Evolutionary conservation across 1,140 invertebrate species (phyloP), one percentile per base, ranked within the genome.

Genomic region (Geopemphigus sp.): DNA sequence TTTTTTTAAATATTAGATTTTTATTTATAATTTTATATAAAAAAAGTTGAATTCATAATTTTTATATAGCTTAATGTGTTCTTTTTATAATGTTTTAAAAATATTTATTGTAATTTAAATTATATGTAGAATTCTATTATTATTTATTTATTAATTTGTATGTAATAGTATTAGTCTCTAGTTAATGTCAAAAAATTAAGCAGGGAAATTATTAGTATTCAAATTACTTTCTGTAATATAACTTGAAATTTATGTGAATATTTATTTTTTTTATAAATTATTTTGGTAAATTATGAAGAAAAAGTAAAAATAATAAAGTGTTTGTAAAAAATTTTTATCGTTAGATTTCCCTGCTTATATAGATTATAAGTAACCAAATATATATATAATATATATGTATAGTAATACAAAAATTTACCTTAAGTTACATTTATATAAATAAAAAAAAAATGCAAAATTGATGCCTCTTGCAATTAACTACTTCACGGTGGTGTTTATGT

Each of bases 401-500:
- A n/a, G n/a, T n/a, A n/a, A 26, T 47, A 45, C 19, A 47, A 29
- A 47, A 1, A 72, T 54, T 47, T 45, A 57, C 1, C 29, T 74
- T 76, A 61, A 73, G 57, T 81, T 73, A 81, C 8, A 39, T 73
- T 39, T 59, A 81, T 81, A 54, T 15, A 70, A 50, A 50, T 14
- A 26, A 32, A 63, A 63, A 17, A 6, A 64, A 54, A 57, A 54
- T 74, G 70, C 45, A 63, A 64, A 54, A 59, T 68, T 66, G 29
- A 81, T 81, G 72, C 68, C 56, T 70, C 56, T 81, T 81, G 72
- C 66, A 53, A 73, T 81, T 68, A 66, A 74, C 74, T 64, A 74
- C 81, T 81, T 81, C 81, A 64, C 72, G 73, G 80, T 84, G 82
- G 83, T 83, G 83, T 83, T 84, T 84, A 82, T 83, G 81, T 80